Evolutionary conservation across 2,113 vertebrate genomes (phyloP).

Genomic region (Delphinapterus leucas): DNA sequence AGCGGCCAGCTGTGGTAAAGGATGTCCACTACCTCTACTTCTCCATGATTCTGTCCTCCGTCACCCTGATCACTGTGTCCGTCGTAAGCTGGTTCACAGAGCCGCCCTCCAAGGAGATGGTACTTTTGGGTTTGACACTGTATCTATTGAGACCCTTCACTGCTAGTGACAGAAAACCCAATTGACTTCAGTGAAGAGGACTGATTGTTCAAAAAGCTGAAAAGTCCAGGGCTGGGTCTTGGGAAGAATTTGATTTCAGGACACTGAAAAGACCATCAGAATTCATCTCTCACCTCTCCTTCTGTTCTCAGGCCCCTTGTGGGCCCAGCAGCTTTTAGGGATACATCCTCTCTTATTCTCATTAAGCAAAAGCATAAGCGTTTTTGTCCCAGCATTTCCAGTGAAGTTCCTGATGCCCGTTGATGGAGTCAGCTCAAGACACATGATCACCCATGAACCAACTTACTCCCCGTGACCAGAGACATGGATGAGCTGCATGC

Average conservation of each 20-base stretch:
- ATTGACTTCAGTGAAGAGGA: not conserved
- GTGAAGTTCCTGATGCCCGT: not conserved
- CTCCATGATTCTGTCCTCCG: slow-evolving; percentile 87
- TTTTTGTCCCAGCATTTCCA: not conserved
- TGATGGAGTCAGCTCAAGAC: not conserved
- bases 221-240: not conserved
- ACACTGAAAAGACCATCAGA: not conserved
- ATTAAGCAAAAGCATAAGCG: not conserved
- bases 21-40: slow-evolving; percentile 96
- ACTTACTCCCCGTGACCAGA: not conserved
- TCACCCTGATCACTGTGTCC: slow-evolving; percentile 85
- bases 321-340: not conserved
- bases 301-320: not conserved
- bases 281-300: not conserved
- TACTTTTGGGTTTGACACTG: slow-evolving; percentile 8
- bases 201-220: not conserved
- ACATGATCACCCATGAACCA: not conserved
- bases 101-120: slow-evolving; percentile 84
- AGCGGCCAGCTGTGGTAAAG: slow-evolving; percentile 86
- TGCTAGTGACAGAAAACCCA: not conserved
- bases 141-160: not conserved
- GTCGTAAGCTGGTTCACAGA: slow-evolving; percentile 87
- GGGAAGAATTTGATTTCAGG: not conserved
- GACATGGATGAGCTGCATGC: not conserved
- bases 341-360: not conserved